phyloP scores from a whole-genome alignment of 2,888 invertebrate species.

The Dugesia japonica region DNA sequence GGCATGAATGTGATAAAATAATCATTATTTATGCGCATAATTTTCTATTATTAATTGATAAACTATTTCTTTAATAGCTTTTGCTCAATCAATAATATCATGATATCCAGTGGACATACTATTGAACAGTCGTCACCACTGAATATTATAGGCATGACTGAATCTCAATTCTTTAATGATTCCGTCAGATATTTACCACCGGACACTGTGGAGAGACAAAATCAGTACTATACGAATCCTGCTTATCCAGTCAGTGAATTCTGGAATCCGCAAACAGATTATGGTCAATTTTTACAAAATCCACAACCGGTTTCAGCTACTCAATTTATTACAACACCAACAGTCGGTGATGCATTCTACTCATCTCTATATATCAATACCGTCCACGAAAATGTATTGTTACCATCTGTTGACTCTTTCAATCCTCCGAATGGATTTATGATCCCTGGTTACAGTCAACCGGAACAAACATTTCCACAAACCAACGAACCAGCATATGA shows the following conservation, averaged over 20 bases:
- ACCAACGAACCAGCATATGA: background rate
- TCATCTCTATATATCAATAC: background rate
- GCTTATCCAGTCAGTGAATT: background rate
- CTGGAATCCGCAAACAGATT: background rate
- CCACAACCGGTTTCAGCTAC: background rate
- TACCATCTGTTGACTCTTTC: background rate
- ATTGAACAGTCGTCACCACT: background rate
- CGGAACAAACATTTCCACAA: background rate
- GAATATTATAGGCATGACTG: background rate
- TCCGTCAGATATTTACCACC: background rate
- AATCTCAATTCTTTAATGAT: background rate
- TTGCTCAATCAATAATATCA: background rate
- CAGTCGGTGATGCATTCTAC: background rate
- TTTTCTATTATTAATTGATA: background rate
- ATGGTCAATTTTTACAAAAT: background rate
- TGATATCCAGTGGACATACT: background rate
- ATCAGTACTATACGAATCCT: background rate
- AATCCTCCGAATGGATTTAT: conserved; percentile 13
- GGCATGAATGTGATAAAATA: background rate
- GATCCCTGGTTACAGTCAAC: background rate
- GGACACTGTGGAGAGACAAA: background rate
- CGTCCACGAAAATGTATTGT: background rate
- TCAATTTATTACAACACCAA: background rate
- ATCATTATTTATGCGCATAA: conserved; percentile 20
- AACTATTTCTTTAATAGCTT: background rate